A percentile compares a stretch with the other conserved stretches of the same genome.
Conservation (phyloP, 2,888 invertebrate species). For the Allophyes oxyacanthae region DNA sequence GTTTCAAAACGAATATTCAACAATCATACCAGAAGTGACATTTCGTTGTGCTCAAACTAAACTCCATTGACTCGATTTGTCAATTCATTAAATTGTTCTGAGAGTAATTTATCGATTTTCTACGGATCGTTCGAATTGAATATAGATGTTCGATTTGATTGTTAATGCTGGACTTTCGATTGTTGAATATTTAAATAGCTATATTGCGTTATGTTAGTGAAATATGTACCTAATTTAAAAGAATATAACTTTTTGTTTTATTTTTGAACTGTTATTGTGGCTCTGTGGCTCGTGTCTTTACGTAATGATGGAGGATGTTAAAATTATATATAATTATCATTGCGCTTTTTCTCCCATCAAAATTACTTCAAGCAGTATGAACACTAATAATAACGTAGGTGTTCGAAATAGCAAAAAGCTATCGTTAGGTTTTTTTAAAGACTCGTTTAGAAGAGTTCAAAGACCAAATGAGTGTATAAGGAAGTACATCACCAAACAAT, state of each 20-base stretch:
- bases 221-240: slow-evolving; percentile 13
- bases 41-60: slow-evolving; percentile 15
- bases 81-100: slow-evolving; percentile 13
- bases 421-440: slow-evolving; percentile 5
- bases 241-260: slow-evolving; percentile 21
- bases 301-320: slow-evolving; percentile 21
- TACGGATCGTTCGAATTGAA: slow-evolving; percentile 37
- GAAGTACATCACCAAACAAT: too few relatives aligned
- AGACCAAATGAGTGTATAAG: not conserved
- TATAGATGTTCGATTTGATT: slow-evolving; percentile 32
- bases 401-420: slow-evolving; percentile 7
- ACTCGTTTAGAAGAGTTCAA: slow-evolving; percentile 11
- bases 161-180: slow-evolving; percentile 21
- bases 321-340: slow-evolving; percentile 23
- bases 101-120: slow-evolving; percentile 26
- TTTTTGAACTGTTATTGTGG: slow-evolving; percentile 20
- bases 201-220: slow-evolving; percentile 14
- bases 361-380: slow-evolving; percentile 20
- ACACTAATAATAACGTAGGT: slow-evolving; percentile 26
- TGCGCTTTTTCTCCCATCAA: slow-evolving; percentile 15
- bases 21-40: slow-evolving; percentile 7
- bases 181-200: slow-evolving; percentile 16
- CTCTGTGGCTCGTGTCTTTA: not conserved
- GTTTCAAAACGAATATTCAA: slow-evolving; percentile 34
- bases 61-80: slow-evolving; percentile 26